Evolutionary conservation across 1,140 invertebrate species (phyloP).

Genomic region (Cataglyphis hispanica): DNA sequence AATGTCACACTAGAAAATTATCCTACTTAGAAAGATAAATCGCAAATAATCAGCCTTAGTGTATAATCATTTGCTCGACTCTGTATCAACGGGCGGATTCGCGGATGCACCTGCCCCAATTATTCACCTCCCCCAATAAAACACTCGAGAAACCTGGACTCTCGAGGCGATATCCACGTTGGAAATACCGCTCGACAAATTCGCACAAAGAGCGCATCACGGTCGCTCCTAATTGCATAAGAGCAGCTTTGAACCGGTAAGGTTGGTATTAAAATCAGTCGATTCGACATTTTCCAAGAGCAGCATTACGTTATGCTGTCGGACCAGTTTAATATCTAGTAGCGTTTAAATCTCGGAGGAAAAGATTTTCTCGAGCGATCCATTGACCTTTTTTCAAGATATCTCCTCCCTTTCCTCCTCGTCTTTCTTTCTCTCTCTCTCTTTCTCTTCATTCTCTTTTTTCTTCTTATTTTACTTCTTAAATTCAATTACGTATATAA

Average conservation of each 20-base stretch:
- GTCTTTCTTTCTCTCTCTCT: not conserved
- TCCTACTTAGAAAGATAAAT: conserved; percentile 19
- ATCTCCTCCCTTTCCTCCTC: not conserved
- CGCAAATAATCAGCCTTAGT: conserved; percentile 1
- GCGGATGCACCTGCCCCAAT: conserved; percentile 31
- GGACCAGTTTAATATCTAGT: conserved; percentile 68
- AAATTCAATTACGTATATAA: conserved; percentile 4
- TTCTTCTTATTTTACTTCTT: conserved; percentile 9
- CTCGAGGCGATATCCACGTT: not conserved
- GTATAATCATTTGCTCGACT: conserved; percentile 29
- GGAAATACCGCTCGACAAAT: conserved; percentile 22
- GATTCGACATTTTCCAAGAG: conserved; percentile 65
- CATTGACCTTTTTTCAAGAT: conserved; percentile 53
- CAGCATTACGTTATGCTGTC: conserved; percentile 9
- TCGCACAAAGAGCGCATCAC: conserved; percentile 14
- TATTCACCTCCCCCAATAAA: conserved; percentile 44
- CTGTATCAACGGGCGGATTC: not conserved
- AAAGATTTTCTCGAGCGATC: conserved; percentile 50
- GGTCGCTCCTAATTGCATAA: conserved; percentile 50
- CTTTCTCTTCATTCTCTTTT: not conserved
- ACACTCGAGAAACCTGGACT: not conserved
- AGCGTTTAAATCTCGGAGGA: conserved; percentile 59
- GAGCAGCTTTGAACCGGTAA: conserved; percentile 23
- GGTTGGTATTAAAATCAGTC: conserved; percentile 60
- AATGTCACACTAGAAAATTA: not conserved